phyloP scores from a whole-genome alignment of 2,888 invertebrate genomes.

The Synanthedon formicaeformis region DNA sequence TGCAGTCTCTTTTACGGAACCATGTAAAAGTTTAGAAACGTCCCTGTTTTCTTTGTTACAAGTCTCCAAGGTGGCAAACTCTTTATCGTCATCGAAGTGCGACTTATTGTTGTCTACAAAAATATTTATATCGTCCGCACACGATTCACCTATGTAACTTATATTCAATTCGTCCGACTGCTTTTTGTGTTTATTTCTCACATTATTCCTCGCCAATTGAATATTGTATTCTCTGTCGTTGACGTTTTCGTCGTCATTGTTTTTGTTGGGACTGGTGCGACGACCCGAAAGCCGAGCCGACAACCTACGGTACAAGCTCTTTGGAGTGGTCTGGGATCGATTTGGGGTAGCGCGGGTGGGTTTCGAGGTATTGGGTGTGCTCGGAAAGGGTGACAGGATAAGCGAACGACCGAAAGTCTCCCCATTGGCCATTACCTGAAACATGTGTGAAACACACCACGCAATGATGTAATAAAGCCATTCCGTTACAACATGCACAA shows the following conservation, averaged over 20 bases:
- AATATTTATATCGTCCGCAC: constrained; percentile 33
- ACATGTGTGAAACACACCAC: constrained; percentile 73
- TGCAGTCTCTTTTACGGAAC: constrained; percentile 27
- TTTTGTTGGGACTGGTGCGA: constrained; percentile 31
- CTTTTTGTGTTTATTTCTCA: constrained; percentile 39
- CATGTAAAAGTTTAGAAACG: constrained; percentile 30
- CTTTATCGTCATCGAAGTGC: constrained; percentile 32
- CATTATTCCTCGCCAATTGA: constrained; percentile 37
- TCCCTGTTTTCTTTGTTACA: constrained; percentile 56
- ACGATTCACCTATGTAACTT: constrained; percentile 45
- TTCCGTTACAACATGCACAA: constrained; percentile 68
- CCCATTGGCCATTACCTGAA: constrained; percentile 78
- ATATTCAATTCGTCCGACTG: constrained; percentile 37
- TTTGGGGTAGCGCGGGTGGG: constrained; percentile 47
- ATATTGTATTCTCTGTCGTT: constrained; percentile 41
- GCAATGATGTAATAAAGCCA: constrained; percentile 71
- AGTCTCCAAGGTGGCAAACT: constrained; percentile 34
- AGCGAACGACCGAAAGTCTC: constrained; percentile 75
- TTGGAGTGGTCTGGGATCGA: constrained; percentile 57
- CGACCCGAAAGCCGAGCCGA: constrained; percentile 60
- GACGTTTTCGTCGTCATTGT: constrained; percentile 16
- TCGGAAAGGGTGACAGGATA: constrained; percentile 65
- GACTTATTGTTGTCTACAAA: constrained; percentile 23
- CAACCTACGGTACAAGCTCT: constrained; percentile 58
- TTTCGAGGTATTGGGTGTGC: constrained; percentile 44